A percentile compares a stretch with the other conserved stretches of the same genome.
phyloP scores from a whole-genome alignment of 1,140 invertebrate genomes.

The Achatina immaculata region DNA sequence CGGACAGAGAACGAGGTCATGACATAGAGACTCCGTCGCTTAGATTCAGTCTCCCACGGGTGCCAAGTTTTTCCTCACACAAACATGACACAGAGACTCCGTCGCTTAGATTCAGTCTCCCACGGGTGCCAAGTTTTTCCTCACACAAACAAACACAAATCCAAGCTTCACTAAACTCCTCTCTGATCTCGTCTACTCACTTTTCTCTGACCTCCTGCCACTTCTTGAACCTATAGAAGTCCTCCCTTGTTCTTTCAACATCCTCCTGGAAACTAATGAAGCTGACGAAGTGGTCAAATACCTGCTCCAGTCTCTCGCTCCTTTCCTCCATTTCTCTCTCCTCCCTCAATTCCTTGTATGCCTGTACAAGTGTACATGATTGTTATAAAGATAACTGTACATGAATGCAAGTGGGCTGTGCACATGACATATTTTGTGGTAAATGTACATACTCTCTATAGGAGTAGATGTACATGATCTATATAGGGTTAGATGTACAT shows the following conservation, averaged over 20 bases:
- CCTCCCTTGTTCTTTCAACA: background rate
- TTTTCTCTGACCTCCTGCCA: conserved; percentile 5
- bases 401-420: background rate
- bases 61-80: too few species aligned
- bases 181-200: conserved; percentile 2
- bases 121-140: too few species aligned
- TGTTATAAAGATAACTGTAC: background rate
- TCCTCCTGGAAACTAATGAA: background rate
- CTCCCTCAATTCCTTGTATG: background rate
- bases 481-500: too few species aligned
- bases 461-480: background rate
- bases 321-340: background rate
- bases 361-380: background rate
- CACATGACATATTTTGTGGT: background rate
- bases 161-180: too few species aligned
- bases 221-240: background rate
- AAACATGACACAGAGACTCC: too few species aligned
- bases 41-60: too few species aligned
- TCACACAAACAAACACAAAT: too few species aligned
- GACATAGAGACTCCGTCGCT: too few species aligned
- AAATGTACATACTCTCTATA: background rate
- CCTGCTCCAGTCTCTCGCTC: background rate
- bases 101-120: too few species aligned
- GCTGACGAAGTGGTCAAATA: background rate
- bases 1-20: too few species aligned